Percentiles rank a stretch among this genome's conserved stretches.
phyloP scores from a whole-genome alignment of 2,797 vertebrate species.

The Aplochiton taeniatus region DNA sequence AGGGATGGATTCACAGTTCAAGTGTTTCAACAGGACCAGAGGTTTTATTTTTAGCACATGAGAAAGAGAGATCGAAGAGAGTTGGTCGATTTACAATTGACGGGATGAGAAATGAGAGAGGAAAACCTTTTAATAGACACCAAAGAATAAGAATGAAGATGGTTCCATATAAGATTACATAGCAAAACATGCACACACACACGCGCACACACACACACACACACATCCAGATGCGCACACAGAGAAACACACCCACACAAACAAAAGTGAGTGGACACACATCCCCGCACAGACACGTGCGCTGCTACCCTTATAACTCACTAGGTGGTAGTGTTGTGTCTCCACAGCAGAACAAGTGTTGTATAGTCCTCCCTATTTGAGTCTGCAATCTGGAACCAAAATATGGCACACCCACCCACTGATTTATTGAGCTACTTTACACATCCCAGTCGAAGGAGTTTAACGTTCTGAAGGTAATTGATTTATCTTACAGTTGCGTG shows the following conservation, averaged over 20 bases:
- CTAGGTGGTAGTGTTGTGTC: constrained; percentile 63
- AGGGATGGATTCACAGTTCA: too few species aligned
- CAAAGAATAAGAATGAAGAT: too few species aligned
- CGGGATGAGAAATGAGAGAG: too few species aligned
- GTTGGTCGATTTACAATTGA: too few species aligned
- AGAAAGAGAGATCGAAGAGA: too few species aligned
- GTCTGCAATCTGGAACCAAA: constrained; percentile 57
- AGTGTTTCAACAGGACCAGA: too few species aligned
- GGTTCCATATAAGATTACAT: too few species aligned
- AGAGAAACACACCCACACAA: neutral
- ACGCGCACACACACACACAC: neutral
- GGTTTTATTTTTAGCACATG: too few species aligned
- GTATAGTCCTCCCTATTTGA: constrained; percentile 41
- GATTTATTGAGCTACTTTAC: constrained; percentile 56
- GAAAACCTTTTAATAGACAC: too few species aligned
- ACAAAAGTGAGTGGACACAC: neutral
- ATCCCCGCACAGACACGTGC: neutral
- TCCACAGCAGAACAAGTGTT: constrained; percentile 25
- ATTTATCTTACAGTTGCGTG: too few species aligned
- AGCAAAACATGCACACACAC: neutral
- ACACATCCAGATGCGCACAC: constrained; percentile 3
- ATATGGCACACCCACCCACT: constrained; percentile 47
- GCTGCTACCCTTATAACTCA: neutral
- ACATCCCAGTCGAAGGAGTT: constrained; percentile 65
- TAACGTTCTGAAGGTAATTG: constrained; percentile 50